These are phyloP conservation scores for Cyanoramphus novaezelandiae DNA, from an alignment of 2,113 vertebrate genomes.

Conservation along the genomic window DNA sequence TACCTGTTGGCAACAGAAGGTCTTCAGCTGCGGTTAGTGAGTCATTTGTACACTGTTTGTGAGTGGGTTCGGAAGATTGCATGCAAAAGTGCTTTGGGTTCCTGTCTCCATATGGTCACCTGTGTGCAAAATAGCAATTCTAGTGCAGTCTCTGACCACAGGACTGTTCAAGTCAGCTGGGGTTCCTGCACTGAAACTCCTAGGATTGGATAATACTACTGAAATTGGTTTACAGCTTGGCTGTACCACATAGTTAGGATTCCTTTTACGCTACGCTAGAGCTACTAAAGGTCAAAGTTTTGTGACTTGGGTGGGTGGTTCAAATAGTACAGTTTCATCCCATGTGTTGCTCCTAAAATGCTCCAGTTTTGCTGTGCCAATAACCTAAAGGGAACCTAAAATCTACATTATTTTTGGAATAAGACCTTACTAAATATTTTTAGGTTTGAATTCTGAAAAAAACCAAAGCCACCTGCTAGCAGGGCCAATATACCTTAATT, in stretches of 20 bases:
- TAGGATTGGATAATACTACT: background rate
- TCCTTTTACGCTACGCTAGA: background rate
- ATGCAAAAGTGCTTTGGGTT: background rate
- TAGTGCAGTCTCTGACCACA: background rate
- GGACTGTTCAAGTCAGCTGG: background rate
- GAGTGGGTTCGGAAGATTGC: background rate
- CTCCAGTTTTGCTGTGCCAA: background rate
- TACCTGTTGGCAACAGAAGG: too few relatives aligned
- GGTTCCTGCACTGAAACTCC: background rate
- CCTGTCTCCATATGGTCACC: background rate
- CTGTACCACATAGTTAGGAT: background rate
- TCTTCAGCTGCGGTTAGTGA: background rate
- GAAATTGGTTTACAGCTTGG: background rate
- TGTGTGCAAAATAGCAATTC: background rate
- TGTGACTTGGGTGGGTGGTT: background rate
- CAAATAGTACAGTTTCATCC: background rate
- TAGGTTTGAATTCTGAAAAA: background rate
- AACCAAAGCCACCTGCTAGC: background rate
- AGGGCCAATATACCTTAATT: background rate
- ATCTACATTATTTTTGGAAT: background rate
- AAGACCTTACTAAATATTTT: background rate
- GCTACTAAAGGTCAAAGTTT: background rate
- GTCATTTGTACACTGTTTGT: background rate
- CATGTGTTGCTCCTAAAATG: background rate
- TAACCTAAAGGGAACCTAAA: background rate